Evolutionary conservation across 2,797 vertebrate species (phyloP).

Genomic region (Poeciliopsis turneri): DNA sequence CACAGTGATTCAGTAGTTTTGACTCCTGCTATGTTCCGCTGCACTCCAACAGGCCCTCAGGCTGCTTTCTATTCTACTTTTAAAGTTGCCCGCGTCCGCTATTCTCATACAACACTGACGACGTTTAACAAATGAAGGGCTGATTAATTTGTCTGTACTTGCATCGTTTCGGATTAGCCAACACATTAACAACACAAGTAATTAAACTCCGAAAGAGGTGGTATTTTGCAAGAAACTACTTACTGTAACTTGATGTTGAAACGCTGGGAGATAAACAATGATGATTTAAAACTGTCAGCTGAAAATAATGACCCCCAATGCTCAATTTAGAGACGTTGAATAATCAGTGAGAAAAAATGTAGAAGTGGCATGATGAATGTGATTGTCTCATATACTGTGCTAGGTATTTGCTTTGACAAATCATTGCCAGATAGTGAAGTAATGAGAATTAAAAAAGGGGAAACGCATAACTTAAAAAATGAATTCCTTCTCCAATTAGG

Average conservation of each 20-base stretch:
- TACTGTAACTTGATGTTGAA: slow-evolving; percentile 8
- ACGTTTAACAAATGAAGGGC: slow-evolving; percentile 24
- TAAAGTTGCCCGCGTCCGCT: slow-evolving; percentile 20
- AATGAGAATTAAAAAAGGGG: slow-evolving; percentile 32
- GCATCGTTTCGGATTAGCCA: slow-evolving; percentile 34
- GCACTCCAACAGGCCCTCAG: slow-evolving; percentile 28
- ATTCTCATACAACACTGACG: slow-evolving; percentile 29
- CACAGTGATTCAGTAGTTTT: slow-evolving; percentile 41
- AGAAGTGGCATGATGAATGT: not conserved
- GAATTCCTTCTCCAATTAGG: slow-evolving; percentile 16
- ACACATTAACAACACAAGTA: slow-evolving; percentile 27
- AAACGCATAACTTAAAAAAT: slow-evolving; percentile 10
- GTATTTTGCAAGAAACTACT: slow-evolving; percentile 1
- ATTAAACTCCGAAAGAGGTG: slow-evolving; percentile 27
- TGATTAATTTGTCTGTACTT: slow-evolving; percentile 38
- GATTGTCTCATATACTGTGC: slow-evolving; percentile 5
- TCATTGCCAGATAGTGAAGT: slow-evolving; percentile 11
- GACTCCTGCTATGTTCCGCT: slow-evolving; percentile 39
- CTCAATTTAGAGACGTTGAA: not conserved
- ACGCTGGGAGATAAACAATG: not conserved
- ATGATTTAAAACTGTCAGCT: slow-evolving; percentile 1
- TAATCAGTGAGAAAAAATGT: not conserved
- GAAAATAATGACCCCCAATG: not conserved
- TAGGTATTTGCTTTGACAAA: slow-evolving; percentile 18
- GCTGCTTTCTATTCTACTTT: slow-evolving; percentile 41